These are phyloP conservation scores for Propithecus coquereli DNA, from an alignment of 2,113 vertebrate species.

Conservation along the genomic window DNA sequence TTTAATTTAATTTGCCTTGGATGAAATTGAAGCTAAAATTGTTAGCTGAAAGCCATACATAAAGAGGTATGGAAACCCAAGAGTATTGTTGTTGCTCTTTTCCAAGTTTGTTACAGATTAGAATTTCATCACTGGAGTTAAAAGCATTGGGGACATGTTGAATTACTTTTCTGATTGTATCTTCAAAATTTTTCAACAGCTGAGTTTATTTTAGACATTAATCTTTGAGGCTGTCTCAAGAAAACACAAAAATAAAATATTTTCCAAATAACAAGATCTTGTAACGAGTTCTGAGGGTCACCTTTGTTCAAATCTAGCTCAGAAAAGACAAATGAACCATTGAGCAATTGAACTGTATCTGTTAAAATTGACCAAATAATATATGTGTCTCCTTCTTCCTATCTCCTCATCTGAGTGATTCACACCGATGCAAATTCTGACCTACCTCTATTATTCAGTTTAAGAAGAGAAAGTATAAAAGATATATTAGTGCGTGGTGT, in stretches of 20 bases:
- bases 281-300: conserved; percentile 67
- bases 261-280: conserved; percentile 74
- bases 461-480: conserved; percentile 67
- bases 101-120: conserved; percentile 71
- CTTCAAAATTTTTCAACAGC: conserved; percentile 75
- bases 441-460: conserved; percentile 71
- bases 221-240: conserved; percentile 76
- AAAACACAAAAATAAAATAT: conserved; percentile 73
- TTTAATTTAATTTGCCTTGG: conserved; percentile 48
- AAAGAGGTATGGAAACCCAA: background rate
- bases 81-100: conserved; percentile 22
- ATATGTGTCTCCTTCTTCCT: conserved; percentile 53
- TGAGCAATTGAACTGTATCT: conserved; percentile 62
- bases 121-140: conserved; percentile 68
- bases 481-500: conserved; percentile 56
- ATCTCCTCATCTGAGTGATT: conserved; percentile 66
- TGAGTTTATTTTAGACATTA: conserved; percentile 79
- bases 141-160: conserved; percentile 67
- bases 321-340: conserved; percentile 23
- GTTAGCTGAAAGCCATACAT: conserved; percentile 24
- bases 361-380: conserved; percentile 65
- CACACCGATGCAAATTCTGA: conserved; percentile 71
- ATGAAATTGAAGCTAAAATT: conserved; percentile 52
- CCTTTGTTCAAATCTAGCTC: conserved; percentile 50
- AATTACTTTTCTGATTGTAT: conserved; percentile 80